These are phyloP conservation scores for Vidua chalybeata DNA, from an alignment of 2,113 vertebrate species.

Conservation along the genomic window DNA sequence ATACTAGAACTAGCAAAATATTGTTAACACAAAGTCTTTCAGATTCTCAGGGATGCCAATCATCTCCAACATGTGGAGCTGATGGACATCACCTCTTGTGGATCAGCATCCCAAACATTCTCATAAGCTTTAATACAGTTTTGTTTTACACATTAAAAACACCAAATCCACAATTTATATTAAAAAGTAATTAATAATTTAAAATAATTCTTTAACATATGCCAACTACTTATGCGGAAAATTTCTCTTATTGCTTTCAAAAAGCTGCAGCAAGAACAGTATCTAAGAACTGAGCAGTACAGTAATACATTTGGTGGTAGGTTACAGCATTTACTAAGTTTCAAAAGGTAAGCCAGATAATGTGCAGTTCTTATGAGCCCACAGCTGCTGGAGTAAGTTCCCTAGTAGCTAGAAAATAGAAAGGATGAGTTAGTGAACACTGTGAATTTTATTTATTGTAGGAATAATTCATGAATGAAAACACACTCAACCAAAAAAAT, in stretches of 20 bases:
- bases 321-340: neutral
- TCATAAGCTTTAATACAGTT: neutral
- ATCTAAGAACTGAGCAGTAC: neutral
- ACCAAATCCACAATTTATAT: conserved; percentile 28
- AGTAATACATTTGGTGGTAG: neutral
- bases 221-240: neutral
- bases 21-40: neutral
- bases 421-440: neutral
- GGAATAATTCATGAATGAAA: neutral
- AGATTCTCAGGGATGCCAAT: neutral
- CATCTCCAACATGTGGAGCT: neutral
- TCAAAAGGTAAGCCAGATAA: conserved; percentile 23
- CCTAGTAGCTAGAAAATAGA: neutral
- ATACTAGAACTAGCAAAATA: neutral
- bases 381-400: neutral
- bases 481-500: neutral
- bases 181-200: conserved; percentile 24
- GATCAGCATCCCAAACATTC: neutral
- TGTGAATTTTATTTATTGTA: neutral
- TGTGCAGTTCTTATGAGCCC: neutral
- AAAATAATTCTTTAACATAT: conserved; percentile 24
- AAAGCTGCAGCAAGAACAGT: conserved; percentile 32
- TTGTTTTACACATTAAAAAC: conserved; percentile 23
- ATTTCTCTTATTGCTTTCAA: conserved; percentile 52
- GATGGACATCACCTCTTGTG: neutral